Conservation (phyloP, 1,140 invertebrate genomes). For the Lepidotrigona ventralis region DNA sequence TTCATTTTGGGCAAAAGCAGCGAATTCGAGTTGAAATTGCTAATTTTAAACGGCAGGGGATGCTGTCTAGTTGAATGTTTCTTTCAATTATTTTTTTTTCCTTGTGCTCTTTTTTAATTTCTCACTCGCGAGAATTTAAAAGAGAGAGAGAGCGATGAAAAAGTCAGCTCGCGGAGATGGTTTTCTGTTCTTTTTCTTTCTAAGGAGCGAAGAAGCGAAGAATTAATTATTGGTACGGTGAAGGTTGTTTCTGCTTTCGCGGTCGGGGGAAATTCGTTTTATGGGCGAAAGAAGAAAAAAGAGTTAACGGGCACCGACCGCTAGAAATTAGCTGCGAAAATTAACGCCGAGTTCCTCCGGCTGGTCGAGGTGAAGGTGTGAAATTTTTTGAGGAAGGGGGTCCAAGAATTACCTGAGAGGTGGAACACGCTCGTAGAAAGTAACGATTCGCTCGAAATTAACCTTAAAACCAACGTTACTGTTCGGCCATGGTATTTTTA, state of each 20-base stretch:
- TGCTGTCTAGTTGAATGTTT: not conserved
- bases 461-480: constrained; percentile 1
- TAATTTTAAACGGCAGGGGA: not conserved
- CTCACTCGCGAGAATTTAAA: not conserved
- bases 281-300: not conserved
- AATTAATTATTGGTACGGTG: constrained; percentile 1
- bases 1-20: not conserved
- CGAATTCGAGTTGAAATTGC: not conserved
- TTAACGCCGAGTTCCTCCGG: not conserved
- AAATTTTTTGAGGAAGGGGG: constrained; percentile 1
- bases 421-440: not conserved
- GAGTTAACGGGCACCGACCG: not conserved
- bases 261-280: not conserved
- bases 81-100: not conserved
- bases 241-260: not conserved
- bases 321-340: constrained; percentile 18
- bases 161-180: not conserved
- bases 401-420: constrained; percentile 6
- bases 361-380: not conserved
- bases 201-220: not conserved
- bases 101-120: not conserved
- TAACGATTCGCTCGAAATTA: constrained; percentile 6
- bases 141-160: not conserved
- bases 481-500: not conserved
- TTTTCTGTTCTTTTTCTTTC: not conserved